Conservation (phyloP, 2,113 vertebrate species). For the Notothenia rossii region DNA sequence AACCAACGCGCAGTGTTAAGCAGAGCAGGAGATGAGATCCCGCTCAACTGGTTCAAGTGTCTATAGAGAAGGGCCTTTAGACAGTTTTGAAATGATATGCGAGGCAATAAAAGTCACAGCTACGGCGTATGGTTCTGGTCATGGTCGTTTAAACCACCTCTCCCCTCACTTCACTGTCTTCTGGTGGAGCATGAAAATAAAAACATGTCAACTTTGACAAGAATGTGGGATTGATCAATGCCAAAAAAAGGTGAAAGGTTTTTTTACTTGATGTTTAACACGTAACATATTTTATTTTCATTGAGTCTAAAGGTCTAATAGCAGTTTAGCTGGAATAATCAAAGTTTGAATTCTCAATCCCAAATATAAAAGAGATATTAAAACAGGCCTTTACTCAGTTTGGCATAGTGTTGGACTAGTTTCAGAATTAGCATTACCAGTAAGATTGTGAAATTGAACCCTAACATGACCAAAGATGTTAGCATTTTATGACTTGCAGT, state of each 20-base stretch:
- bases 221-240: slow-evolving; percentile 68
- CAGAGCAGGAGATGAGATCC: slow-evolving; percentile 63
- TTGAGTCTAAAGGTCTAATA: slow-evolving; percentile 3
- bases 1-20: slow-evolving; percentile 49
- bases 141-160: slow-evolving; percentile 59
- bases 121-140: slow-evolving; percentile 73
- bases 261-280: slow-evolving; percentile 14
- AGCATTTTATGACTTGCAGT: background rate
- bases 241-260: slow-evolving; percentile 53
- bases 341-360: background rate
- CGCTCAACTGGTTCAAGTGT: slow-evolving; percentile 52
- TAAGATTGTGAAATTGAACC: background rate
- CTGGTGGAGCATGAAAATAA: slow-evolving; percentile 70
- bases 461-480: background rate
- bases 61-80: slow-evolving; percentile 59
- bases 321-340: background rate
- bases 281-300: background rate
- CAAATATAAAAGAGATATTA: background rate
- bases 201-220: slow-evolving; percentile 69
- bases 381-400: background rate
- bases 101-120: slow-evolving; percentile 75
- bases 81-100: slow-evolving; percentile 51
- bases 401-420: background rate
- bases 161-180: slow-evolving; percentile 47
- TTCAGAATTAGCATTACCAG: slow-evolving; percentile 4